These are phyloP conservation scores for Mola mola DNA, from an alignment of 2,113 vertebrate species.

Conservation along the genomic window DNA sequence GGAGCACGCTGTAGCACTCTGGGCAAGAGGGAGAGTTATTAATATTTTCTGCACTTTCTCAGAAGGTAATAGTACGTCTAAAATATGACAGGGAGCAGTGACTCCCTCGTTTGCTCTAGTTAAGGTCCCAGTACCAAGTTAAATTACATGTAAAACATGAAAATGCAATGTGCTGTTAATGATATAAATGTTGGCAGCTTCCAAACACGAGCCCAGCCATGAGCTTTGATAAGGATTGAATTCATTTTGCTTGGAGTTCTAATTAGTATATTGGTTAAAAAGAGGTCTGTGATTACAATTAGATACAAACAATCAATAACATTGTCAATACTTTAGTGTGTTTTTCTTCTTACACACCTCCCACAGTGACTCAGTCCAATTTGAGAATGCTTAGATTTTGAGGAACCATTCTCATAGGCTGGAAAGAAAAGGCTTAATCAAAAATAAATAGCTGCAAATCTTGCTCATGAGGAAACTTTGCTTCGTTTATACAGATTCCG, in stretches of 20 bases:
- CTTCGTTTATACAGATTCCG: constrained; percentile 39
- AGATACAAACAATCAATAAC: not conserved
- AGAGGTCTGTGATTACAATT: constrained; percentile 13
- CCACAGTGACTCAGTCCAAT: constrained; percentile 24
- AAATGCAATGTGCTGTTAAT: constrained; percentile 42
- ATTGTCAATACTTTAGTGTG: no score
- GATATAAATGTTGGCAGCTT: constrained; percentile 29
- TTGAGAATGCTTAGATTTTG: constrained; percentile 32
- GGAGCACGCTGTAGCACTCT: no score
- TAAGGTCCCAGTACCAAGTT: constrained; percentile 5
- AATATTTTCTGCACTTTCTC: constrained; percentile 17
- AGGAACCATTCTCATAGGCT: constrained; percentile 5
- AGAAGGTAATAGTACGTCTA: constrained; percentile 6
- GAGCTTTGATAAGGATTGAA: constrained; percentile 31
- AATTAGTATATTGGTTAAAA: not conserved
- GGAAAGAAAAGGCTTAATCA: constrained; percentile 40
- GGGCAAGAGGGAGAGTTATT: not conserved
- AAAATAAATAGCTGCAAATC: constrained; percentile 35
- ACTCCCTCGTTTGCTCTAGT: constrained; percentile 7
- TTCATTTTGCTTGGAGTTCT: constrained; percentile 16
- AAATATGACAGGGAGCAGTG: constrained; percentile 19
- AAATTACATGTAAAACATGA: constrained; percentile 26
- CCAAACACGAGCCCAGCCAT: not conserved
- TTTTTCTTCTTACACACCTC: constrained; percentile 3
- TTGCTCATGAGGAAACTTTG: constrained; percentile 19